Conservation (phyloP, 2,888 invertebrate genomes). For the Lasioglossum marginatum region DNA sequence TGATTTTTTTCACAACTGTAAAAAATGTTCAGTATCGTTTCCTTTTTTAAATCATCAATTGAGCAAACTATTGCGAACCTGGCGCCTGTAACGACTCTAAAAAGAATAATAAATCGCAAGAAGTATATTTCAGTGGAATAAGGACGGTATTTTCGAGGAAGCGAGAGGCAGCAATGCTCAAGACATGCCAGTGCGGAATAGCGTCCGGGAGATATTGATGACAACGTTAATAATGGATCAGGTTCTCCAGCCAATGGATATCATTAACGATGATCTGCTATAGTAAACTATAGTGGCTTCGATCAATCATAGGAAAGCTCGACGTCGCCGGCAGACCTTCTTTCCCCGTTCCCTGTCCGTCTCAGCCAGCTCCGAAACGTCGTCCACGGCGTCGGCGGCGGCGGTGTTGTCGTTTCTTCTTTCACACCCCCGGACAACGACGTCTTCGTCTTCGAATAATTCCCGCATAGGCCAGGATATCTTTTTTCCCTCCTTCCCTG, state of each 20-base stretch:
- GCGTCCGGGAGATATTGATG: constrained; percentile 69
- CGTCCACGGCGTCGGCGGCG: background rate
- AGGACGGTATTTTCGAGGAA: too few species aligned
- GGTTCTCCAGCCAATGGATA: constrained; percentile 71
- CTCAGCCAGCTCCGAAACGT: constrained; percentile 53
- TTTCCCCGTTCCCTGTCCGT: constrained; percentile 62
- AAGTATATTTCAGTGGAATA: background rate
- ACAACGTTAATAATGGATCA: constrained; percentile 73
- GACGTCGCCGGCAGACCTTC: constrained; percentile 74
- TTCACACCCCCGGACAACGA: constrained; percentile 62
- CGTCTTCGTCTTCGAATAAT: constrained; percentile 73
- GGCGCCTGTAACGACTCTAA: background rate
- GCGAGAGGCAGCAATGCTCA: constrained; percentile 9
- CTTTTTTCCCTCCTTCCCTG: constrained; percentile 65
- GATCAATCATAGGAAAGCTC: constrained; percentile 77
- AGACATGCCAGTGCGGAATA: constrained; percentile 43
- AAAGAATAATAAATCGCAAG: background rate
- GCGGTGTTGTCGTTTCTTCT: constrained; percentile 73
- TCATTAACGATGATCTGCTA: constrained; percentile 73
- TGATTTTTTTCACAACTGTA: background rate
- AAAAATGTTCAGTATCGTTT: background rate
- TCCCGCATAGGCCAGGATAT: constrained; percentile 70
- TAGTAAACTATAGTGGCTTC: constrained; percentile 68
- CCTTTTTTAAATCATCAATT: background rate
- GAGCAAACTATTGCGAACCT: background rate